These are phyloP conservation scores for Salvator merianae DNA, from an alignment of 2,113 vertebrate genomes.

Conservation along the genomic window DNA sequence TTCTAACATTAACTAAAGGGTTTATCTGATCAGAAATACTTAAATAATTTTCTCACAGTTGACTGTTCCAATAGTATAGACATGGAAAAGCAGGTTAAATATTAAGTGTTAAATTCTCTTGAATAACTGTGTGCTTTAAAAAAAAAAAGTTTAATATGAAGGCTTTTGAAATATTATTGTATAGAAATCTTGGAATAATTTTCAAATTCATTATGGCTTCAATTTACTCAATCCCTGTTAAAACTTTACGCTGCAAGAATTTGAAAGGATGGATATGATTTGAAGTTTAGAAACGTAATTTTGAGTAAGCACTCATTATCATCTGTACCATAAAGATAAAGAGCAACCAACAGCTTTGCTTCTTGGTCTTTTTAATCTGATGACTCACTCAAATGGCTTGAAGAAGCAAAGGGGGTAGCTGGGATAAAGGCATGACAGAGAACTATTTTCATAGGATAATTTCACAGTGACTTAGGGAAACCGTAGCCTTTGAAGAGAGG, in stretches of 20 bases:
- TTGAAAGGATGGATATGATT: neutral
- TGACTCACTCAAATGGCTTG: neutral
- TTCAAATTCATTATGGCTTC: neutral
- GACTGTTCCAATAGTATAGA: constrained; percentile 66
- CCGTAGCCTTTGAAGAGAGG: neutral
- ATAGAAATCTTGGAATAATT: neutral
- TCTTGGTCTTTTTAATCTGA: neutral
- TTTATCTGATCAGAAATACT: constrained; percentile 66
- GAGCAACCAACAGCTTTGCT: neutral
- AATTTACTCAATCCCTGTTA: neutral
- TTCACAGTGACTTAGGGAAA: neutral
- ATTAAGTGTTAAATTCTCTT: constrained; percentile 11
- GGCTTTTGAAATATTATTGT: constrained; percentile 45
- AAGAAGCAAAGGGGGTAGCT: neutral
- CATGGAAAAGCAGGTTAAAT: constrained; percentile 19
- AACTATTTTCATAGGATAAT: neutral
- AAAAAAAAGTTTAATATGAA: constrained; percentile 20
- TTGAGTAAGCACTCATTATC: neutral
- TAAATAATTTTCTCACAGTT: constrained; percentile 78
- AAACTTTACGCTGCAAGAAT: neutral
- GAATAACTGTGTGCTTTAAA: constrained; percentile 39
- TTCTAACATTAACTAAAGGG: constrained; percentile 72
- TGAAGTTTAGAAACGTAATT: neutral
- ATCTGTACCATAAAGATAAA: neutral
- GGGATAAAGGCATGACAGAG: neutral